These are phyloP conservation scores for Xestia ashworthii DNA, from an alignment of 2,888 invertebrate genomes.

Conservation along the genomic window DNA sequence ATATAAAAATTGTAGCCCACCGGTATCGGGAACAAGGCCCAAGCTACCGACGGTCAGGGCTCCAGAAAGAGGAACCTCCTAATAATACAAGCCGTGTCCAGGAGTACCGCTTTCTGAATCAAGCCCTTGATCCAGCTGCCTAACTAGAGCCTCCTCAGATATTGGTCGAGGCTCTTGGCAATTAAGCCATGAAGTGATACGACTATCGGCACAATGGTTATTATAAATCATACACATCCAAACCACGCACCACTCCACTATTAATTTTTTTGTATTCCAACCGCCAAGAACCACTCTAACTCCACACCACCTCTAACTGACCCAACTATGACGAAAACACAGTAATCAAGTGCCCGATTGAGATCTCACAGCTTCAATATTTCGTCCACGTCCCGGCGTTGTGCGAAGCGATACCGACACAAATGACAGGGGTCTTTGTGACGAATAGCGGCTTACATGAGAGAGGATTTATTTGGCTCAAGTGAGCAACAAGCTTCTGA, in stretches of 20 bases:
- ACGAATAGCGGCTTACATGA: constrained; percentile 50
- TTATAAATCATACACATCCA: neutral
- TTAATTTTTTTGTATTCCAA: neutral
- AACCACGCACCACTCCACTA: neutral
- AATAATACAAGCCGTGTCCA: no score
- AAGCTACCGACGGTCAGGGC: no score
- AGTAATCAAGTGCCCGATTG: constrained; percentile 46
- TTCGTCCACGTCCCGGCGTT: constrained; percentile 45
- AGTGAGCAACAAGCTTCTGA: constrained; percentile 45
- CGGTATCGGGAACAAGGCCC: no score
- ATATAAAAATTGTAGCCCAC: no score
- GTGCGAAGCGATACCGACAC: constrained; percentile 40
- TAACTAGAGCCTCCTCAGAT: no score
- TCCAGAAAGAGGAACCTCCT: no score
- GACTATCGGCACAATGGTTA: no score
- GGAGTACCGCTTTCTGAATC: no score
- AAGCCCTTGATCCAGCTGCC: no score
- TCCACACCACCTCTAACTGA: constrained; percentile 11
- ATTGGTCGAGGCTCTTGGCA: no score
- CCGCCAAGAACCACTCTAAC: neutral
- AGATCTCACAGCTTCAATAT: constrained; percentile 46
- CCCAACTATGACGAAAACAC: constrained; percentile 19
- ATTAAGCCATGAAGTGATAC: no score
- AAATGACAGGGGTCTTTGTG: constrained; percentile 60
- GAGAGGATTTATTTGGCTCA: constrained; percentile 53